These are phyloP conservation scores for Nothura maculosa DNA, from an alignment of 2,797 vertebrate species.

Conservation along the genomic window DNA sequence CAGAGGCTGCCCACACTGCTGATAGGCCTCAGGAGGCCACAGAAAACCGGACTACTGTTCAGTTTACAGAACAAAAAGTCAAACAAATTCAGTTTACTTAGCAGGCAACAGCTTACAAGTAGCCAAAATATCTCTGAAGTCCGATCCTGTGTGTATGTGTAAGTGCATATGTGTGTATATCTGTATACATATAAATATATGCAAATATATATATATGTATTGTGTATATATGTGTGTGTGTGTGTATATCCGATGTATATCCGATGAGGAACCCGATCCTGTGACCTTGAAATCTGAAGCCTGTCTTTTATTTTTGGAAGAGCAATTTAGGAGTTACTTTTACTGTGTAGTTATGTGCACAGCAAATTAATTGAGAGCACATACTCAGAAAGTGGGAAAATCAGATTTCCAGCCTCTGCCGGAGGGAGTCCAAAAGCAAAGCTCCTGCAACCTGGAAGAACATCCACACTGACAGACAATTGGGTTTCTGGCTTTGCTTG, in stretches of 20 bases:
- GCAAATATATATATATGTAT: too few relatives aligned
- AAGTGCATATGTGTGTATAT: too few relatives aligned
- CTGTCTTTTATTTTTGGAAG: background rate
- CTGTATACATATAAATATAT: too few relatives aligned
- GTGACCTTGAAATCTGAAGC: background rate
- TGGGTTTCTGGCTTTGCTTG: background rate
- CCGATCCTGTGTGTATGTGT: background rate
- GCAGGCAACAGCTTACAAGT: background rate
- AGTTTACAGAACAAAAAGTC: background rate
- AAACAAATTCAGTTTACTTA: background rate
- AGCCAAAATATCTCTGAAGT: background rate
- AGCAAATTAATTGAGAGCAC: background rate
- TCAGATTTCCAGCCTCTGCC: conserved; percentile 8
- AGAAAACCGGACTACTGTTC: background rate
- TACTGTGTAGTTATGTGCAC: background rate
- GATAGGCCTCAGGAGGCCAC: background rate
- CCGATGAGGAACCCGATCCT: background rate
- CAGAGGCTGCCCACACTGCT: background rate
- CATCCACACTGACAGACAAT: background rate
- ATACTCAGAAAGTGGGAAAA: background rate
- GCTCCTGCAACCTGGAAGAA: background rate
- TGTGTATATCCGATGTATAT: too few relatives aligned
- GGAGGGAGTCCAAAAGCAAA: background rate
- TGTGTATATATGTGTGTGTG: too few relatives aligned
- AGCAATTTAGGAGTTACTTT: background rate